These are phyloP conservation scores for Thaumetopoea pityocampa DNA, from an alignment of 1,140 invertebrate species.

Conservation along the genomic window DNA sequence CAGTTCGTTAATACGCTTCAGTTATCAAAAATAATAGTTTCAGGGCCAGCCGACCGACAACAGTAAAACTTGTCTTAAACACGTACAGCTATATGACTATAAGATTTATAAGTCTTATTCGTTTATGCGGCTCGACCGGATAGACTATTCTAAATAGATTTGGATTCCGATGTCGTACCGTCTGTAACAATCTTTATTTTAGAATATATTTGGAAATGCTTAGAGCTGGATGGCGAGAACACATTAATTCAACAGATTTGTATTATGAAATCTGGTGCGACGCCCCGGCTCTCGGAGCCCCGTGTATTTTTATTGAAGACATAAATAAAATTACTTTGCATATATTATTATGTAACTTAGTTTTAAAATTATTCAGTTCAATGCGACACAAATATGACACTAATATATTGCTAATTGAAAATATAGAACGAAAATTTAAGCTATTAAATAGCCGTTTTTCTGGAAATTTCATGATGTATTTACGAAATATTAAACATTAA, in stretches of 20 bases:
- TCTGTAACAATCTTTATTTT: conserved; percentile 28
- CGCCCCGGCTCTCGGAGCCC: conserved; percentile 6
- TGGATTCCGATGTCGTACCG: conserved; percentile 21
- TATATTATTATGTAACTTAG: too few relatives aligned
- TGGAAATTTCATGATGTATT: too few relatives aligned
- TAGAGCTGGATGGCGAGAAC: conserved; percentile 21
- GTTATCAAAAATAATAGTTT: too few relatives aligned
- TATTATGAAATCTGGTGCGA: conserved; percentile 25
- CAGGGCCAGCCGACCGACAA: too few relatives aligned
- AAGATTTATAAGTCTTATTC: conserved; percentile 7
- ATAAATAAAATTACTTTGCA: conserved; percentile 6
- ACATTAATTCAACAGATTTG: conserved; percentile 27
- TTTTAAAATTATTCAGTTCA: too few relatives aligned
- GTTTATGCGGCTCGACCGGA: conserved; percentile 23
- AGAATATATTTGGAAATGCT: conserved; percentile 39
- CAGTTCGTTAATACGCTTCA: too few relatives aligned
- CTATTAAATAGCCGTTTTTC: too few relatives aligned
- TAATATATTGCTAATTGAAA: too few relatives aligned
- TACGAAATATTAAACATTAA: too few relatives aligned
- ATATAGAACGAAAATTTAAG: too few relatives aligned
- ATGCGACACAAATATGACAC: too few relatives aligned
- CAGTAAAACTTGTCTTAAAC: too few relatives aligned
- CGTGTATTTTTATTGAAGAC: conserved; percentile 8
- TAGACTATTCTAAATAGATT: conserved; percentile 29
- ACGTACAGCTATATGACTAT: neutral